Conservation (phyloP, 2,113 vertebrate genomes). For the Jaculus jaculus region DNA sequence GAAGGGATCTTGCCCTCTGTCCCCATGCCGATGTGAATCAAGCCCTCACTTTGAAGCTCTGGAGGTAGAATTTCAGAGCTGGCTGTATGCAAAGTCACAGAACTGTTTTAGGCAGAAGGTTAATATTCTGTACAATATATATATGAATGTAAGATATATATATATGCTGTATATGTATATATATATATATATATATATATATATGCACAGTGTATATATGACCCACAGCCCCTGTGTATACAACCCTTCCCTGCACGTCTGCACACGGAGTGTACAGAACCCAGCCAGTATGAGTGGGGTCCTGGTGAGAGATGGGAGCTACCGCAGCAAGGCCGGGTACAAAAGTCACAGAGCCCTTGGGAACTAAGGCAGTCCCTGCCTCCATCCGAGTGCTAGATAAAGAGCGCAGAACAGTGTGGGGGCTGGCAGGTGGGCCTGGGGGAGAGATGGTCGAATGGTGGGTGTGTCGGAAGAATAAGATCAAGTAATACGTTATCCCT, state of each 20-base stretch:
- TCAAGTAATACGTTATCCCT: neutral
- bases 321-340: neutral
- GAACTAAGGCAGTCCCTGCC: neutral
- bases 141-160: constrained; percentile 79
- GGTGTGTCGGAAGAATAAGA: neutral
- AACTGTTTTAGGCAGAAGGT: constrained; percentile 72
- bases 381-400: neutral
- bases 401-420: neutral
- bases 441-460: too few species aligned
- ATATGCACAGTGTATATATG: constrained; percentile 81
- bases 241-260: constrained; percentile 65
- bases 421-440: neutral
- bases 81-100: constrained; percentile 50
- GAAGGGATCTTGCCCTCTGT: neutral
- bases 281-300: constrained; percentile 73
- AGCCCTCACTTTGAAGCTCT: constrained; percentile 31
- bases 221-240: constrained; percentile 72
- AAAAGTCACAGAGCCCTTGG: neutral
- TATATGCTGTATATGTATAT: constrained; percentile 49
- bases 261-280: constrained; percentile 75
- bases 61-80: constrained; percentile 52
- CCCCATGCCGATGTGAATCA: neutral
- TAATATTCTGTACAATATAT: constrained; percentile 79
- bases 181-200: constrained; percentile 65
- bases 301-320: constrained; percentile 43